These are phyloP conservation scores for Abrostola tripartita DNA, from an alignment of 2,888 invertebrate species.

Conservation along the genomic window DNA sequence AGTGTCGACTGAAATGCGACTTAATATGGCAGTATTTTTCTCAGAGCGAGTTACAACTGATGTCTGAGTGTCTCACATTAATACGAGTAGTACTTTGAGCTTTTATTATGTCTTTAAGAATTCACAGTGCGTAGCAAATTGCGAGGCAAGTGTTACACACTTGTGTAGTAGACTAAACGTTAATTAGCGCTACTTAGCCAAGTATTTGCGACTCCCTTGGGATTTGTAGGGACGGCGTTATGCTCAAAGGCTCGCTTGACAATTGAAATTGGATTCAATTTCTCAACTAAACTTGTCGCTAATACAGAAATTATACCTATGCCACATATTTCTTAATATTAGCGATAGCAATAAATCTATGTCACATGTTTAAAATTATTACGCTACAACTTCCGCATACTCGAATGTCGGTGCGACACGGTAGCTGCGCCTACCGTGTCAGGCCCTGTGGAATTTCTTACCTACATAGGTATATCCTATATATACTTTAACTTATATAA, in stretches of 20 bases:
- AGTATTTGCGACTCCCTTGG: slow-evolving; percentile 47
- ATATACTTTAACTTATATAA: not conserved
- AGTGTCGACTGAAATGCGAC: not conserved
- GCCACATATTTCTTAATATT: slow-evolving; percentile 36
- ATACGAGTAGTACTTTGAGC: slow-evolving; percentile 9
- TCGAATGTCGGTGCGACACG: slow-evolving; percentile 41
- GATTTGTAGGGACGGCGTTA: slow-evolving; percentile 23
- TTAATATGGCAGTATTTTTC: not conserved
- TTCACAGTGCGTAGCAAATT: slow-evolving; percentile 29
- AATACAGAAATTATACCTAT: not conserved
- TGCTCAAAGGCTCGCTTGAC: slow-evolving; percentile 1
- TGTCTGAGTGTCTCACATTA: slow-evolving; percentile 4
- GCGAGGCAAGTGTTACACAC: slow-evolving; percentile 34
- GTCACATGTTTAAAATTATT: slow-evolving; percentile 27
- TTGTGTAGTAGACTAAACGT: slow-evolving; percentile 44
- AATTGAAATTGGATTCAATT: not conserved
- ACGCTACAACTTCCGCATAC: slow-evolving; percentile 39
- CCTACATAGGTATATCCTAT: slow-evolving; percentile 7
- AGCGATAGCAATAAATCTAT: slow-evolving; percentile 40
- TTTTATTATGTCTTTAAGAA: slow-evolving; percentile 34
- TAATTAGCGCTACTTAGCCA: slow-evolving; percentile 46
- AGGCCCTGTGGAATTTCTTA: slow-evolving; percentile 45
- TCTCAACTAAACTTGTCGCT: not conserved
- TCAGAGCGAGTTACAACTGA: not conserved
- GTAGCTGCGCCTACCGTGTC: slow-evolving; percentile 26